Base-by-base conservation (phyloP, 2,797 vertebrate genomes). In the Diplodus puntazzo region DNA sequence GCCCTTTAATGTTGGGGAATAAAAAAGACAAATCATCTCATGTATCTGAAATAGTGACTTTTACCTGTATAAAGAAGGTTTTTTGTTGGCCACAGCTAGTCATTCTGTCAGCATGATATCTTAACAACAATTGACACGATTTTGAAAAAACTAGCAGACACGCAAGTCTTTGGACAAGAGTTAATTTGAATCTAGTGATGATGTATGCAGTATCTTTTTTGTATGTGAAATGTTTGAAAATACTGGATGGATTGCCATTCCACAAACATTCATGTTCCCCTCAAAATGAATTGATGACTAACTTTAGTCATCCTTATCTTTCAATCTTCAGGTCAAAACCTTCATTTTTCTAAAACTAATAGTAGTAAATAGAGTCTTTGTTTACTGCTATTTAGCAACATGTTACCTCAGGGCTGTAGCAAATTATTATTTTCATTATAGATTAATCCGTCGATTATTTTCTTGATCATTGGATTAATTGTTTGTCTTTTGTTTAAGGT, bases 21-120 rank as follows among this genome's bases (percentile, higher is more conserved):
- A 45, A 76, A 76, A 25, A 61, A 49, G 21, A 17, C 23, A 21
- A 12, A 17, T 54, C 50, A 11, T 42, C 18, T 50, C 20, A 20
- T 65, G 45, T 54, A 62, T 55, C 48, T 69, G 48, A 16, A 54
- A 18, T 34, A 34, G n/a, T 64, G 16, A 49, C 16, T 18, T 46
- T 34, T 46, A 57, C 25, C 42, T 64, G 13, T 45, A 34, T 27
- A 34, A 16, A 17, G 20, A 50, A 48, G 52, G 17, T 14, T 65
- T 46, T 12, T 39, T 54, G 20, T 58, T 13, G 13, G 11, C 6
- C 46, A 21, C 25, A 1, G 4, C 16, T 48, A 1, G 18, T 55
- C 25, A 23, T 21, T 23, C 16, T 39, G 25, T 39, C 62, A 23
- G 52, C 23, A 71, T 11, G 12, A 20, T 34, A 43, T 34, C 10